phyloP scores from a whole-genome alignment of 1,140 invertebrate species.

The Pomacea maculata region DNA sequence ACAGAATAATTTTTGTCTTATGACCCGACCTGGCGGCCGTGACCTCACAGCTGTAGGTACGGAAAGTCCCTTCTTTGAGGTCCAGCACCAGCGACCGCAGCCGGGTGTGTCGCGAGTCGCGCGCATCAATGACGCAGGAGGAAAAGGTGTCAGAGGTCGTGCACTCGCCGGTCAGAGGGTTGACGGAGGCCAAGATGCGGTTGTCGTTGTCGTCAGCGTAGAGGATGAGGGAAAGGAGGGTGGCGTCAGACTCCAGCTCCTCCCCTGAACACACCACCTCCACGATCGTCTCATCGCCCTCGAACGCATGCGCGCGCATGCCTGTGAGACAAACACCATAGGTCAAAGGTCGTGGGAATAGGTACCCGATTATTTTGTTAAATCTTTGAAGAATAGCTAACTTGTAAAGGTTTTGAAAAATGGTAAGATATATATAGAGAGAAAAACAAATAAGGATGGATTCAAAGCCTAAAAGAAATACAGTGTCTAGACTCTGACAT shows the following conservation, averaged over 20 bases:
- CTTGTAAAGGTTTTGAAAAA: not conserved
- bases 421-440: not conserved
- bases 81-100: constrained; percentile 1
- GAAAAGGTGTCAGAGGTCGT: constrained; percentile 13
- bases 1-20: not conserved
- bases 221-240: constrained; percentile 6
- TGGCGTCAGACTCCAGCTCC: not conserved
- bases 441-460: not conserved
- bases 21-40: constrained; percentile 1
- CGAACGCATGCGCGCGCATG: not conserved
- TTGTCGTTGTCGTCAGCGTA: not conserved
- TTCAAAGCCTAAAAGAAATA: not conserved
- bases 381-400: not conserved
- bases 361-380: too few relatives aligned
- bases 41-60: constrained; percentile 2
- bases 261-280: constrained; percentile 13
- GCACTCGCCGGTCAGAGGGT: not conserved
- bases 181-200: constrained; percentile 10
- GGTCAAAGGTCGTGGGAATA: not conserved
- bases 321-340: not conserved
- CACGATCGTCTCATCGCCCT: not conserved
- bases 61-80: not conserved
- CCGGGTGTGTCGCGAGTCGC: not conserved
- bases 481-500: not conserved
- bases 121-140: not conserved